phyloP scores from a whole-genome alignment of 2,113 vertebrate genomes.

The Indicator indicator region DNA sequence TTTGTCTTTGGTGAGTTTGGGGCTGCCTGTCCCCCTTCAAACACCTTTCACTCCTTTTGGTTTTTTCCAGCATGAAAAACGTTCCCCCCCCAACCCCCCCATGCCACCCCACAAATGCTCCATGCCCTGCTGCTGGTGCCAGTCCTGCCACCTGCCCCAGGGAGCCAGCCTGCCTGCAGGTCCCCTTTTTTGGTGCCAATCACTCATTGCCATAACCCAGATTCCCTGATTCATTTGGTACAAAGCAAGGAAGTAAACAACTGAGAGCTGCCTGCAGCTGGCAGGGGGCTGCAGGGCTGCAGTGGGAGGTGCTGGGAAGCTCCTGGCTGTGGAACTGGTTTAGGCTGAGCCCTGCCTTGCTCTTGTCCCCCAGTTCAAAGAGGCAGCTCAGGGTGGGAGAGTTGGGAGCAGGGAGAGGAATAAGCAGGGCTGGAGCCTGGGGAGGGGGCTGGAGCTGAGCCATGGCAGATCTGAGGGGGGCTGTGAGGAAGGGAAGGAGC shows the following conservation, averaged over 20 bases:
- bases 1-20: neutral
- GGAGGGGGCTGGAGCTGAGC: too few species aligned
- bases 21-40: neutral
- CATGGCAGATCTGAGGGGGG: too few species aligned
- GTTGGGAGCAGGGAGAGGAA: neutral
- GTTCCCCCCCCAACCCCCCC: neutral
- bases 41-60: fast-evolving
- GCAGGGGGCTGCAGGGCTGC: neutral
- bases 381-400: neutral
- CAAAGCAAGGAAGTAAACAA: neutral
- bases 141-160: fast-evolving
- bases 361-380: neutral
- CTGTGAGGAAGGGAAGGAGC: too few species aligned
- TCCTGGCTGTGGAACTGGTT: fast-evolving
- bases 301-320: neutral
- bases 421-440: neutral
- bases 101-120: fast-evolving
- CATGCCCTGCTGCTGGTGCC: fast-evolving
- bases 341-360: neutral
- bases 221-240: neutral
- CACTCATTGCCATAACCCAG: neutral
- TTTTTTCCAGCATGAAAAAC: neutral
- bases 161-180: neutral
- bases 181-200: neutral
- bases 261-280: fast-evolving